Percentiles rank a stretch among this genome's conserved stretches.
Conservation (phyloP, 1,140 invertebrate species). For the Sycobia sp. region DNA sequence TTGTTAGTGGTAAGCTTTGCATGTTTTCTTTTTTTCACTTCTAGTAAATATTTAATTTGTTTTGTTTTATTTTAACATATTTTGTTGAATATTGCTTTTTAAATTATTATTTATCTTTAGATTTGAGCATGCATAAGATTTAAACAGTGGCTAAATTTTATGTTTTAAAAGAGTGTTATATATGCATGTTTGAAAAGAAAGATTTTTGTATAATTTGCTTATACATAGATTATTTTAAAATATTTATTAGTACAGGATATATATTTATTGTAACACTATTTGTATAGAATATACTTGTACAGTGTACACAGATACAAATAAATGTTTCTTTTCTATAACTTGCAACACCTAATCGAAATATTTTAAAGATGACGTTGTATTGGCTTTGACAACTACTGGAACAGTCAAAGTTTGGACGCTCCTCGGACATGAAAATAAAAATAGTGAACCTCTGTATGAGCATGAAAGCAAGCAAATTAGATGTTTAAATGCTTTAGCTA, state of each 20-base stretch:
- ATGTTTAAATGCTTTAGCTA: conserved; percentile 88
- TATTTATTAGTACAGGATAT: background rate
- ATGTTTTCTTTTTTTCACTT: conserved; percentile 22
- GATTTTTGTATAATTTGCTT: conserved; percentile 2
- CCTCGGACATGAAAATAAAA: conserved; percentile 84
- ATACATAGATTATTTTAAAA: background rate
- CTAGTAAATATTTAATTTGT: conserved; percentile 4
- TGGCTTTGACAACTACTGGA: conserved; percentile 94
- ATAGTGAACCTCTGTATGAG: conserved; percentile 88
- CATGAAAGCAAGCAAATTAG: conserved; percentile 97
- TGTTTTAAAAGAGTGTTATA: conserved; percentile 6
- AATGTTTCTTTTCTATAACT: conserved; percentile 12
- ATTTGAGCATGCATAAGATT: background rate
- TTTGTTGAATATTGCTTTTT: too few species aligned
- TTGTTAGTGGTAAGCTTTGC: conserved; percentile 9
- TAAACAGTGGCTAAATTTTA: background rate
- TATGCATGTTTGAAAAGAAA: conserved; percentile 14
- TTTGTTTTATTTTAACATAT: background rate
- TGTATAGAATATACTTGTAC: background rate
- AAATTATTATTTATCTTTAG: too few species aligned
- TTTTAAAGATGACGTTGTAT: conserved; percentile 89
- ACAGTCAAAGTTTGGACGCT: conserved; percentile 98
- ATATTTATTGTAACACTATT: background rate
- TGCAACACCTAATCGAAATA: conserved; percentile 32
- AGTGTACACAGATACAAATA: conserved; percentile 18